Percentiles rank a stretch among this genome's conserved stretches.
Conservation (phyloP, 2,888 invertebrate genomes). For the Heliconius ismenius region DNA sequence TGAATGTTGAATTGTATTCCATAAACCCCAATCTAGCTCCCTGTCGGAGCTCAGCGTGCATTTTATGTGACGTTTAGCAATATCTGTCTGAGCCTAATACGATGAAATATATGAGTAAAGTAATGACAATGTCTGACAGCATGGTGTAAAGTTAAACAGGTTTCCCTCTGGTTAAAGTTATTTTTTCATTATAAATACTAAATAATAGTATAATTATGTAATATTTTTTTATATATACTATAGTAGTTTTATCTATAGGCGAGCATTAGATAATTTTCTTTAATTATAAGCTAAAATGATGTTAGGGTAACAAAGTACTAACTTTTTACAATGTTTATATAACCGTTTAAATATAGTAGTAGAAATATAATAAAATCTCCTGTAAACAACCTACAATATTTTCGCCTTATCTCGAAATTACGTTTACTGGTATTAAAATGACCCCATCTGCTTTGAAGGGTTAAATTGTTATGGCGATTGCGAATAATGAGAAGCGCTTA, state of each 20-base stretch:
- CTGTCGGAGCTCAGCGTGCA: slow-evolving; percentile 59
- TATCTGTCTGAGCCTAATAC: slow-evolving; percentile 78
- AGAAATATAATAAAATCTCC: not conserved
- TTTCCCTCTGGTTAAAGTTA: not conserved
- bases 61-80: slow-evolving; percentile 70
- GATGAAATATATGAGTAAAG: slow-evolving; percentile 66
- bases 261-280: too few species aligned
- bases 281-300: too few species aligned
- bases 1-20: slow-evolving; percentile 56
- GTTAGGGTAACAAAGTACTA: too few species aligned
- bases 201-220: too few species aligned
- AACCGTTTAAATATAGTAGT: too few species aligned
- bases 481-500: slow-evolving; percentile 75
- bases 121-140: slow-evolving; percentile 60
- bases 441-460: slow-evolving; percentile 75
- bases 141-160: not conserved
- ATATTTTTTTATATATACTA: too few species aligned
- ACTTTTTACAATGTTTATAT: too few species aligned
- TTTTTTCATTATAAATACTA: not conserved
- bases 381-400: slow-evolving; percentile 29
- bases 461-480: slow-evolving; percentile 75
- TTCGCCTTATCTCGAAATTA: slow-evolving; percentile 43
- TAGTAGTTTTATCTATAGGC: too few species aligned
- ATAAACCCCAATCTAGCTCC: slow-evolving; percentile 57
- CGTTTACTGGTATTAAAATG: slow-evolving; percentile 51